Conservation (phyloP, 2,888 invertebrate genomes). For the Synergus umbraculus region DNA sequence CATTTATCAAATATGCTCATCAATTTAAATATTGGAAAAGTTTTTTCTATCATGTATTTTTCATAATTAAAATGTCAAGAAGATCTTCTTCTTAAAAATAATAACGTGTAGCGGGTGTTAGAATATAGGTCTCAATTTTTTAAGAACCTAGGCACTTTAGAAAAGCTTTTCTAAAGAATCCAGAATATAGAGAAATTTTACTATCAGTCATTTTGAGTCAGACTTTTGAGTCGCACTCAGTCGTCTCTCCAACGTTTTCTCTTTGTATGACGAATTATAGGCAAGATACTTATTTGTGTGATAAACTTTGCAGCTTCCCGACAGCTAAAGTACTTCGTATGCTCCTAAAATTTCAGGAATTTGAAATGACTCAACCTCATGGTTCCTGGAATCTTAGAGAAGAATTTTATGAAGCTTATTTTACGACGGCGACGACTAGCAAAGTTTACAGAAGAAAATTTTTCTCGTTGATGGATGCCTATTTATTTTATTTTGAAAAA, state of each 20-base stretch:
- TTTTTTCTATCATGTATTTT: background rate
- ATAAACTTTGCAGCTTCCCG: background rate
- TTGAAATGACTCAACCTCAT: background rate
- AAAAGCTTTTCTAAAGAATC: no score
- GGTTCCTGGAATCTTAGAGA: background rate
- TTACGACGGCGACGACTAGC: background rate
- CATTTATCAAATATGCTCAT: background rate
- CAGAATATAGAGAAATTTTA: background rate
- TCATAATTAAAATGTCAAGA: background rate
- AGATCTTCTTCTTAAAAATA: no score
- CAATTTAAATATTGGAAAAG: background rate
- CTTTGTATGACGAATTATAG: conserved; percentile 20
- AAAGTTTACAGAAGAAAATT: no score
- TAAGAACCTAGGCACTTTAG: no score
- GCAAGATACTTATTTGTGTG: background rate
- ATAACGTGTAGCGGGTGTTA: no score
- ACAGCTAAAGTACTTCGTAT: background rate
- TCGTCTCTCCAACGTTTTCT: conserved; percentile 11
- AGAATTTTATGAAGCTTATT: background rate
- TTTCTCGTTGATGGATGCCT: no score
- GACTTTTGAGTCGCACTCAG: background rate
- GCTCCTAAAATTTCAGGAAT: background rate
- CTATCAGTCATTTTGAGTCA: background rate
- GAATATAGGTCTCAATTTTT: no score
- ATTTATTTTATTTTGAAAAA: no score